Conservation (phyloP, 2,797 vertebrate species). For the Chloroceryle amazona region DNA sequence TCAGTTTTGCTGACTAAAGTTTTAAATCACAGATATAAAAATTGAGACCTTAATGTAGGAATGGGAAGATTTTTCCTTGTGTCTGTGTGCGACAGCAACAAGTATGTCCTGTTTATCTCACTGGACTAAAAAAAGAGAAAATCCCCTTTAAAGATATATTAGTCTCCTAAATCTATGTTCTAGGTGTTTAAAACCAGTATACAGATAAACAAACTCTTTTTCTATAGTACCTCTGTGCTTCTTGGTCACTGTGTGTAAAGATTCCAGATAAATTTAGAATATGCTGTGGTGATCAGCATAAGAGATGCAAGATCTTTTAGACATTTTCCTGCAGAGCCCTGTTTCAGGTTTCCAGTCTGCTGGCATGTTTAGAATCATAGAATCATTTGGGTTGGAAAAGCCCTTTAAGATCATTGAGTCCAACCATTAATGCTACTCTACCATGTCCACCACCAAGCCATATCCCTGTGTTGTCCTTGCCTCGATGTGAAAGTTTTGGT, state of each 20-base stretch:
- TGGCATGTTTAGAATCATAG: neutral
- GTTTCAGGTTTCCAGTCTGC: neutral
- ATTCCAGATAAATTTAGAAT: neutral
- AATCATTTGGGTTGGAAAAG: no score
- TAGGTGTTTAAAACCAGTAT: neutral
- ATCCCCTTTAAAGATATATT: neutral
- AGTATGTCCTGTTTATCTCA: neutral
- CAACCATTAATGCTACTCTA: no score
- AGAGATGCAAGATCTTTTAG: neutral
- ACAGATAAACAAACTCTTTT: neutral
- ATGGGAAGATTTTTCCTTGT: neutral
- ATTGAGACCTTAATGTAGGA: neutral
- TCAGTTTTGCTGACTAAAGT: neutral
- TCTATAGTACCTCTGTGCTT: neutral
- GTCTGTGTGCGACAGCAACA: neutral
- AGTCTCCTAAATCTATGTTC: neutral
- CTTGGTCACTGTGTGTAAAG: neutral
- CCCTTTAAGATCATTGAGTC: no score
- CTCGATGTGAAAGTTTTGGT: neutral
- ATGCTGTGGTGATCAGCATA: neutral
- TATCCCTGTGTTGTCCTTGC: neutral
- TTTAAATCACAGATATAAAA: neutral
- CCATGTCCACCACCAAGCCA: no score
- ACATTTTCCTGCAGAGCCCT: fast-evolving
- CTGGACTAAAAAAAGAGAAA: neutral